phyloP scores from a whole-genome alignment of 1,140 invertebrate species.

The Macrosteles quadrilineatus region DNA sequence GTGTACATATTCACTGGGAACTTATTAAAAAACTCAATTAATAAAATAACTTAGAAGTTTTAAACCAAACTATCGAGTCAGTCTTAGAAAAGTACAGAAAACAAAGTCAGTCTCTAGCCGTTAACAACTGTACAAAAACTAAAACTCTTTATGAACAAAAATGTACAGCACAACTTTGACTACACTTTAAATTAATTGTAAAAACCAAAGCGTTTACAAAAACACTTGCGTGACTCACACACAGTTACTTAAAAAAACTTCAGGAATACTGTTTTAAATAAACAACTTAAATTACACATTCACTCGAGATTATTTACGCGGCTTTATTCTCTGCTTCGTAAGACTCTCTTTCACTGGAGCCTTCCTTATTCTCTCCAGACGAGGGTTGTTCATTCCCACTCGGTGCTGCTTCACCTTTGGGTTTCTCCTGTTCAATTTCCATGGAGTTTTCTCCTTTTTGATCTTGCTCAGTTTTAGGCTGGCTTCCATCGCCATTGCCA shows the following conservation, averaged over 20 bases:
- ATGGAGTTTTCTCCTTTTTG: neutral
- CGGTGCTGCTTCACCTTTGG: neutral
- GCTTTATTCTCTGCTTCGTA: neutral
- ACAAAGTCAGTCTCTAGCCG: neutral
- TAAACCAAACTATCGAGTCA: slow-evolving; percentile 10
- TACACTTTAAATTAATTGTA: slow-evolving; percentile 9
- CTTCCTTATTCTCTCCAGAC: too few relatives aligned
- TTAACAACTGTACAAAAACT: slow-evolving; percentile 15
- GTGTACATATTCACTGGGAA: too few relatives aligned
- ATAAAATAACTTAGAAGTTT: neutral
- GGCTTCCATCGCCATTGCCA: neutral
- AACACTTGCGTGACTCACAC: slow-evolving; percentile 1
- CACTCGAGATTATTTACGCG: neutral
- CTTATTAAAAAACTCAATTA: too few relatives aligned
- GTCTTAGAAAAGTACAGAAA: slow-evolving; percentile 25
- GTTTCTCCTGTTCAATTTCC: neutral
- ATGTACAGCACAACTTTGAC: neutral
- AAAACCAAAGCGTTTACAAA: neutral
- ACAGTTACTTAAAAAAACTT: slow-evolving; percentile 3
- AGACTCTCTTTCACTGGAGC: too few relatives aligned
- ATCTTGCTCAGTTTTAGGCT: neutral
- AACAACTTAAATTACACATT: neutral
- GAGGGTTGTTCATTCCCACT: neutral
- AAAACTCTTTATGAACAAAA: slow-evolving; percentile 22
- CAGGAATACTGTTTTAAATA: slow-evolving; percentile 20